Percentiles rank a stretch among this genome's conserved stretches.
Evolutionary conservation across 2,797 vertebrate species (phyloP).

Genomic region (Enteromius viviparus): DNA sequence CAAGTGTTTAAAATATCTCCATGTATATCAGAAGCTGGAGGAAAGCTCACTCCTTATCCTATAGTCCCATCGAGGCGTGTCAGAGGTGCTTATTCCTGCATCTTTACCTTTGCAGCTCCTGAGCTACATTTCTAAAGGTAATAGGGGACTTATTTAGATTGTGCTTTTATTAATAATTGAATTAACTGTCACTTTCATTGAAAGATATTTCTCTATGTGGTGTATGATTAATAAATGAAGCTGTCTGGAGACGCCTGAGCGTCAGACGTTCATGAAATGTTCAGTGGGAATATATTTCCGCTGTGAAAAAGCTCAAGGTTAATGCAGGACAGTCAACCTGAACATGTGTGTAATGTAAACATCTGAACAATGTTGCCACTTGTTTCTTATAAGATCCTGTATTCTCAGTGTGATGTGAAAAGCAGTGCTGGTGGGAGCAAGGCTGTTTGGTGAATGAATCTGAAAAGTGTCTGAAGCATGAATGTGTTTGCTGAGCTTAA

Average conservation of each 20-base stretch:
- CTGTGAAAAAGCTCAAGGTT: background rate
- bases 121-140: background rate
- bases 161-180: background rate
- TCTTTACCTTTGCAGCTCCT: background rate
- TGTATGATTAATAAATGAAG: conserved; percentile 3
- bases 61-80: too few relatives aligned
- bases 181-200: background rate
- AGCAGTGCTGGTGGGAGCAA: background rate
- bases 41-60: too few relatives aligned
- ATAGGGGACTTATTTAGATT: background rate
- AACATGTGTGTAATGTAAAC: background rate
- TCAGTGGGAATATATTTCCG: background rate
- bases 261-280: background rate
- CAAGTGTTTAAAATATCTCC: too few relatives aligned
- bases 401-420: background rate
- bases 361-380: background rate
- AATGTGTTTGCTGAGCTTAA: background rate
- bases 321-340: background rate
- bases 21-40: too few relatives aligned
- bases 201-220: background rate
- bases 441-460: background rate
- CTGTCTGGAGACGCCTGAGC: background rate
- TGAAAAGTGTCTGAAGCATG: too few relatives aligned
- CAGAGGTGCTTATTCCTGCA: background rate
- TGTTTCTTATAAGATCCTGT: background rate